Base-by-base conservation (phyloP, 1,140 invertebrate genomes). In the Potamilus streckersoni region DNA sequence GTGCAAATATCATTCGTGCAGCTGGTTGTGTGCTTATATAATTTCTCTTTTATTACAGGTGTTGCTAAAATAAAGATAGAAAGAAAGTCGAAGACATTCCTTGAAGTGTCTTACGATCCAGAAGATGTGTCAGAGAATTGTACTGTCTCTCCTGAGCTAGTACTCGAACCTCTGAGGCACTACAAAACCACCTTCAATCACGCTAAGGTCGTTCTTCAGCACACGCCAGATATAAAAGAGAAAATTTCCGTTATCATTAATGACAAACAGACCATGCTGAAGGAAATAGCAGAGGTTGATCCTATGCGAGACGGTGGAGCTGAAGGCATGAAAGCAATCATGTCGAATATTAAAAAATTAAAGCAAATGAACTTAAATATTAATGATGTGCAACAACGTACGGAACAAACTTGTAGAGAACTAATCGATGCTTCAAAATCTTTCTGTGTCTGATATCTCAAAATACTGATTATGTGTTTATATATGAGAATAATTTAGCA, bases 331-430 rank as follows among this genome's bases (percentile, higher is more conserved):
- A 71, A 72, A n/a, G 65, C 31, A 4, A 61, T 72, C 31, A 16
- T 66, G 11, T 64, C 72, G 3, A 77, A 77, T 67, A 65, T 77
- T 17, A 69, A 69, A 16, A 72, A 77, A 59, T n/a, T 72, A 19
- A 63, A 69, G 1, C 27, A 49, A 16, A 66, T 77, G 8, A 65
- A 69, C 0, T 63, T 71, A 14, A 65, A 71, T 2, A 69, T 66
- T 11, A 69, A 72, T 57, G 73, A 69, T 13, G 69, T 77, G 8
- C 72, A 72, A 63, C 55, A 65, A 17, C 70, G 73, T 56, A 71
- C 63, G 2, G 75, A 77, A 58, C 72, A 72, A 19, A 77, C 72
- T 27, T 77, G 72, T 67, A 71, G 69, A 55, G 66, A 72, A 55
- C 60, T 77, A 62, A 61, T 66, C 0, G 68, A 77, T 61, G 75